Base-by-base conservation (phyloP, 64 coral and sea anemone species). In the Hydrozoanthus tunicans region DNA sequence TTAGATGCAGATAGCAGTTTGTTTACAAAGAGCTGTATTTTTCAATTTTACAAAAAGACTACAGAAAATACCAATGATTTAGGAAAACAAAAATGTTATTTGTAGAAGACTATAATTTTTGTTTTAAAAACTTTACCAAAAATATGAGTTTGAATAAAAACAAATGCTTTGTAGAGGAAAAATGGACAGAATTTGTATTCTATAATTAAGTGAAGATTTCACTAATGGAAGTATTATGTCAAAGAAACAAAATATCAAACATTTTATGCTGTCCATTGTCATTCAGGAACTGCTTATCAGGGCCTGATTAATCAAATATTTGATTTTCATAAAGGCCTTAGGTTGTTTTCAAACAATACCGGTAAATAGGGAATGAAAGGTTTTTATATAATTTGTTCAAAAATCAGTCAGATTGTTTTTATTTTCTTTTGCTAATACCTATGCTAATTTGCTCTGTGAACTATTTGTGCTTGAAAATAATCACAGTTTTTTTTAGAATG, bases 211-310 rank as follows among this genome's bases (percentile, higher is more conserved):
- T 71, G 14, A 5, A 73, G 23, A 6, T 74, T 27, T 73, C 20
- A n/a, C 13, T 73, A 59, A 73, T 70, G 65, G 51, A 59, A 86
- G 24, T 2, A 71, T 43, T 73, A 10, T 86, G 32, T 86, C 83
- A 71, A 4, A 69, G 70, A 53, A 26, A 32, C 6, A 73, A 27
- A 71, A 71, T 14, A 70, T 69, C 66, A 57, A 56, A 54, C 5
- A 10, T 23, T 20, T 68, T 55, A 58, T 69, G 7, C 32, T 69
- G 66, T 73, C 59, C 26, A 6, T 64, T 82, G 80, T 74, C 11
- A 54, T 59, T 58, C 20, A 73, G 64, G 54, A 86, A 74, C 20
- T 71, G 67, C 15, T 86, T 86, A 73, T 86, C 56, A 86, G 5
- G 73, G 68, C 23, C 67, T 17, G 70, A 24, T 13, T 5, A 73